Evolutionary conservation across 1,140 invertebrate genomes (phyloP), one percentile per base, ranked within the genome.

Genomic region (Patella vulgata): DNA sequence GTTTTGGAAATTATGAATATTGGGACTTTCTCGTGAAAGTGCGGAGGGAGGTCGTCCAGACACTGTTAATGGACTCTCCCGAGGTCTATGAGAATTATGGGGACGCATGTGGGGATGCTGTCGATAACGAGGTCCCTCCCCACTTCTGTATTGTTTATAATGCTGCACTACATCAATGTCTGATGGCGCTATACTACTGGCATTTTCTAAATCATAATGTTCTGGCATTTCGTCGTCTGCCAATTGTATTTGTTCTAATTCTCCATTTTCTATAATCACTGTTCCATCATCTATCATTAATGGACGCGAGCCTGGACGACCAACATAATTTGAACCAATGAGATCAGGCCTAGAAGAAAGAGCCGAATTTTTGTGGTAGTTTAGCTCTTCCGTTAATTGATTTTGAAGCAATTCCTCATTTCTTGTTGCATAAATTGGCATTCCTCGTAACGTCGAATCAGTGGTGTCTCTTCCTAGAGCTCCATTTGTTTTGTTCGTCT

Each of bases 121-220:
- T 59, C 63, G 66, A n/a, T 61, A 54, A 39, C 63, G 62, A 12
- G 58, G 57, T 31, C 62, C 89, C 17, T 93, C 93, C n/a, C 85
- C 85, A 91, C 79, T 93, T 83, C 85, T 93, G 92, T 67, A 95
- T 36, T 83, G 93, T 86, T 97, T 96, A 80, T 98, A 98, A 81
- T 98, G 95, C 75, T 96, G 96, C 1, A 96, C 93, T 62, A 98
- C 94, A 77, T 98, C 96, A 46, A 97, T 97, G 82, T 98, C 96
- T 12, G 94, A 96, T 0, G 96, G 95, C 0, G 96, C 96, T 68
- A 98, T 97, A 0, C 94, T 96, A 80, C 94, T 96, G 0, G 95
- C 94, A 84, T 98, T 98, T 83, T 98, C 96, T 54, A 98, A 85
- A 81, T 98, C 96, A 76, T 98, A 98, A 79, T 96, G 95, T 80